phyloP scores from a whole-genome alignment of 2,797 vertebrate species.

The Mormyrops boulengeri region DNA sequence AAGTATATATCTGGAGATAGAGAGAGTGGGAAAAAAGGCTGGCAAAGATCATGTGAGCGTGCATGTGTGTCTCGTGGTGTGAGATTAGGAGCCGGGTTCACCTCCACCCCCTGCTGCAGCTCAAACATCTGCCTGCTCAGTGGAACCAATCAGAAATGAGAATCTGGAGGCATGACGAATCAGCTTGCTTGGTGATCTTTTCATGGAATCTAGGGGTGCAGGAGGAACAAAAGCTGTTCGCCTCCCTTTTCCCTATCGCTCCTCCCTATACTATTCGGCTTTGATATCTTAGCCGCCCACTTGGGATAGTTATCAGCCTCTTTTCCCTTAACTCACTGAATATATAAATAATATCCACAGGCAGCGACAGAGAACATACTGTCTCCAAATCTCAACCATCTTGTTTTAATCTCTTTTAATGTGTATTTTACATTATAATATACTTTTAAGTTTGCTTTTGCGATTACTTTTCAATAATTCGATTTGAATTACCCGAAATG shows the following conservation, averaged over 20 bases:
- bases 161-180: conserved; percentile 60
- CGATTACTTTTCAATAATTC: neutral
- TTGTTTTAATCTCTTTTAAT: neutral
- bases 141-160: conserved; percentile 60
- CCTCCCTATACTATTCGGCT: conserved; percentile 54
- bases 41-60: neutral
- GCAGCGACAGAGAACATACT: conserved; percentile 60
- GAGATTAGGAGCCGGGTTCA: conserved; percentile 51
- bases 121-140: conserved; percentile 65
- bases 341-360: conserved; percentile 52
- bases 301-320: conserved; percentile 48
- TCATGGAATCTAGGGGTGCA: conserved; percentile 64
- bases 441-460: neutral
- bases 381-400: conserved; percentile 12
- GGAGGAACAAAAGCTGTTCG: conserved; percentile 62
- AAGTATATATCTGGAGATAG: neutral
- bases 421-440: neutral
- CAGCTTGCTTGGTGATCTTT: conserved; percentile 65
- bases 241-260: conserved; percentile 37
- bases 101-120: conserved; percentile 61
- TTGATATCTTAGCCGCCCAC: conserved; percentile 72
- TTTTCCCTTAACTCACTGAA: conserved; percentile 20
- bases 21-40: neutral
- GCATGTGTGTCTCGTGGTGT: conserved; percentile 41
- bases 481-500: neutral